Percentiles rank a stretch among this genome's conserved stretches.
These are phyloP conservation scores for Axis porcinus DNA, from an alignment of 2,113 vertebrate species.

Conservation along the genomic window DNA sequence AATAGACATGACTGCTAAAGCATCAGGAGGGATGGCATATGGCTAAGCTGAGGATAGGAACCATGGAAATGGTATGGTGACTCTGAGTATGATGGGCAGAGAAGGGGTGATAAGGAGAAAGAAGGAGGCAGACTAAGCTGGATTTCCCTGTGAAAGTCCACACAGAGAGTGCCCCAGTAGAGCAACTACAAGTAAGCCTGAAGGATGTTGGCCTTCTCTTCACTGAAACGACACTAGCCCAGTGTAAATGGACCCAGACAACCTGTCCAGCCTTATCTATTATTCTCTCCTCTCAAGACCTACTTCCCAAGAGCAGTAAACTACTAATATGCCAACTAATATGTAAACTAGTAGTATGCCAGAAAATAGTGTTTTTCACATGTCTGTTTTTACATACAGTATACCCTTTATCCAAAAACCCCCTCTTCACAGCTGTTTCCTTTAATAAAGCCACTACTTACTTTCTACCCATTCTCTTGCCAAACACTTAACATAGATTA, in stretches of 20 bases:
- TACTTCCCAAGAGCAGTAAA: neutral
- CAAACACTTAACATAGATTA: neutral
- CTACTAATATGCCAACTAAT: neutral
- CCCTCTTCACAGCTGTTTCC: neutral
- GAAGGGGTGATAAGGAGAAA: neutral
- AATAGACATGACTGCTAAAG: neutral
- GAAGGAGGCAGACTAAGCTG: neutral
- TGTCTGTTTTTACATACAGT: neutral
- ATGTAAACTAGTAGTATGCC: neutral
- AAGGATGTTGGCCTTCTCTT: neutral
- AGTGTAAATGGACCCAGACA: neutral
- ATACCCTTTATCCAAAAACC: neutral
- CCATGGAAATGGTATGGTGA: neutral
- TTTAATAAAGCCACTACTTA: neutral
- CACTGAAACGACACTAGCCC: neutral
- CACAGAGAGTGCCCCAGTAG: neutral
- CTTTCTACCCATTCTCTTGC: neutral
- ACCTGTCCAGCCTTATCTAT: neutral
- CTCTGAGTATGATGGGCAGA: neutral
- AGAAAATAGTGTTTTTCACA: neutral
- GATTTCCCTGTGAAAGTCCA: neutral
- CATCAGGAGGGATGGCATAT: neutral
- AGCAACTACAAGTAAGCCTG: fast-evolving
- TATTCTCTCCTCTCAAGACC: neutral
- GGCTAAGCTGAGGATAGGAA: neutral